Base-by-base conservation (phyloP, 2,888 invertebrate species). In the Napeogenes inachia region DNA sequence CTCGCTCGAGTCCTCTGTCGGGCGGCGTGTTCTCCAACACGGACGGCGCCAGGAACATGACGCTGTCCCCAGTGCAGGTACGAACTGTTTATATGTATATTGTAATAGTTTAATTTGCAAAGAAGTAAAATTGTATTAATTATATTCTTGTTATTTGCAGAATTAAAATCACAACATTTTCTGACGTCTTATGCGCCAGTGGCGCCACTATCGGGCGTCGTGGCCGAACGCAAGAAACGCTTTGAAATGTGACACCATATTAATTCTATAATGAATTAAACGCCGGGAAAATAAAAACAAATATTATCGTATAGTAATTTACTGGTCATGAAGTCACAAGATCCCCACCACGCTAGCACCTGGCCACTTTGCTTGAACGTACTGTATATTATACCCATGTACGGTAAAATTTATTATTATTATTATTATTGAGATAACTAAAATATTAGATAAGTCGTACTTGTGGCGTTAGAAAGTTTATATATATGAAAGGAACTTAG, bases 31-130 rank as follows among this genome's bases (percentile, higher is more conserved):
- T 84, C 87, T 86, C 91, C 77, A 91, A 89, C 81, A 89, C 89
- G 76, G 92, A 92, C 87, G 91, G 81, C 84, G 89, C 92, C 78
- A 89, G 94, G 87, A 93, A 92, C 90, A 92, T 93, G 77, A 93
- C 93, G 87, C 92, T 94, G 87, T 93, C 93, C 71, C 92, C 93
- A 84, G 92, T 94, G 80, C 93, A 94, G 94, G 94, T 94, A 54
- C 6, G 3, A 6, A 54, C 42, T 8, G 42, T 21, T 35, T 50
- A 50, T 10, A 50, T 30, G 0, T 30, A 30, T 30, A 8, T 21
- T 30, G 3, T 12, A 8, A 50, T 42, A 35, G 6, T 35, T 5
- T 35, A 35, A 5, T 35, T 35, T 42, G 10, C 42, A 10, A 10
- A 42, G 10, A 21, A 50, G 10, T 30, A 30, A 21, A 30, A 30